phyloP scores from a whole-genome alignment of 1,140 invertebrate genomes.

The Nephila pilipes region DNA sequence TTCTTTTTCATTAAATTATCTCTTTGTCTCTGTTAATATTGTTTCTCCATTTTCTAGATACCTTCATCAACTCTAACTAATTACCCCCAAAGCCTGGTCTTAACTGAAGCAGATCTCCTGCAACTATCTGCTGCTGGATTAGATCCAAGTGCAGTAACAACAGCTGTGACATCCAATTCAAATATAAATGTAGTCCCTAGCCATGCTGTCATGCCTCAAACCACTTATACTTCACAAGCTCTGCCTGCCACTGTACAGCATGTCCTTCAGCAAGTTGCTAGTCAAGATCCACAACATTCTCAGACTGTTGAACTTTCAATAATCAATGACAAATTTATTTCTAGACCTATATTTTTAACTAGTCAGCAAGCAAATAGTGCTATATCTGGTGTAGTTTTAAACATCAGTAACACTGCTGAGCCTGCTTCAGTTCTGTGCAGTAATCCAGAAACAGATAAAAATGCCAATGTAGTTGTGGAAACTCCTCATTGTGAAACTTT shows the following conservation, averaged over 20 bases:
- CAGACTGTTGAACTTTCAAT: conserved; percentile 69
- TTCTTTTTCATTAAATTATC: too few species aligned
- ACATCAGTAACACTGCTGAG: conserved; percentile 54
- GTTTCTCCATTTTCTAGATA: conserved; percentile 22
- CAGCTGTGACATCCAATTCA: neutral
- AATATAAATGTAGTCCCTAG: neutral
- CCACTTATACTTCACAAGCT: conserved; percentile 32
- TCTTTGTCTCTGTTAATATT: neutral
- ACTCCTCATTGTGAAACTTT: neutral
- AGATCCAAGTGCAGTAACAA: conserved; percentile 33
- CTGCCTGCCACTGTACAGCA: conserved; percentile 52
- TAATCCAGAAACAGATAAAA: conserved; percentile 26
- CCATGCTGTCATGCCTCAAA: conserved; percentile 31
- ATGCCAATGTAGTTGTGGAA: conserved; percentile 3
- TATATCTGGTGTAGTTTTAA: conserved; percentile 52
- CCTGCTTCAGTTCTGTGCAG: conserved; percentile 47
- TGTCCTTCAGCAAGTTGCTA: conserved; percentile 52
- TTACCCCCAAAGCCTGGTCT: conserved; percentile 55
- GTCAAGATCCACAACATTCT: conserved; percentile 32
- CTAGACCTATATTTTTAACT: conserved; percentile 54
- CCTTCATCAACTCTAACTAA: conserved; percentile 54
- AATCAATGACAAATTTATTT: conserved; percentile 68
- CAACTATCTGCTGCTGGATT: conserved; percentile 53
- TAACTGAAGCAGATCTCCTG: conserved; percentile 68
- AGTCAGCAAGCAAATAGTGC: conserved; percentile 47